A percentile compares a stretch with the other conserved stretches of the same genome.
Evolutionary conservation across 1,140 invertebrate species (phyloP).

Genomic region (Oreohelix idahoensis): DNA sequence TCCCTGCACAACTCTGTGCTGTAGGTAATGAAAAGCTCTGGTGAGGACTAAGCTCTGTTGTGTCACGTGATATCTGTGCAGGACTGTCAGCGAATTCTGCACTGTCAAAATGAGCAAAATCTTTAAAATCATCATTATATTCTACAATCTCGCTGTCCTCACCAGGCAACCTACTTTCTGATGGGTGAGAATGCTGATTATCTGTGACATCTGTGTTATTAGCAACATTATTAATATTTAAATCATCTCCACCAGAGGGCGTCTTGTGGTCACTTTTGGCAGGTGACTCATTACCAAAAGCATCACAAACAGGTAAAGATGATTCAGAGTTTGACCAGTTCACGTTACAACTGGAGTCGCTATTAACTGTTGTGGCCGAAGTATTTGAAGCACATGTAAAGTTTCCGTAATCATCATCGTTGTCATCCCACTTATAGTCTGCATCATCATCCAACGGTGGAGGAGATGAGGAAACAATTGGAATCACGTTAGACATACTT

Average conservation of each 20-base stretch:
- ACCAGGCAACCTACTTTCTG: not conserved
- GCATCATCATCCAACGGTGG: slow-evolving; percentile 58
- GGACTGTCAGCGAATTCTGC: not conserved
- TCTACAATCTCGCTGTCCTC: slow-evolving; percentile 1
- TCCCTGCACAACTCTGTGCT: not conserved
- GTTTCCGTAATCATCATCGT: slow-evolving; percentile 63
- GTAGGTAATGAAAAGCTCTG: not conserved
- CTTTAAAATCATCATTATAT: slow-evolving; percentile 50
- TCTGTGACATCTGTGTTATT: not conserved
- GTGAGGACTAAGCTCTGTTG: not conserved
- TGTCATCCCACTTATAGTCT: slow-evolving; percentile 49
- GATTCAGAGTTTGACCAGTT: slow-evolving; percentile 23
- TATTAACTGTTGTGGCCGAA: slow-evolving; percentile 13
- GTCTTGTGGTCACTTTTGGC: not conserved
- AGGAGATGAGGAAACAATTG: slow-evolving; percentile 63
- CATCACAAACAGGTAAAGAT: slow-evolving; percentile 15
- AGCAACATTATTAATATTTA: not conserved
- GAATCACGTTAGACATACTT: slow-evolving; percentile 62
- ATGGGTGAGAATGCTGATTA: not conserved
- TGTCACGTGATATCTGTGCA: not conserved
- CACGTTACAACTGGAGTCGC: slow-evolving; percentile 25
- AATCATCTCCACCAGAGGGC: not conserved
- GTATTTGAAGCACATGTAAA: slow-evolving; percentile 54
- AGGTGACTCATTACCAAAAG: slow-evolving; percentile 2
- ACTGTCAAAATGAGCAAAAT: slow-evolving; percentile 43